Conservation (phyloP, 2,797 vertebrate genomes). For the Oreochromis mossambicus region DNA sequence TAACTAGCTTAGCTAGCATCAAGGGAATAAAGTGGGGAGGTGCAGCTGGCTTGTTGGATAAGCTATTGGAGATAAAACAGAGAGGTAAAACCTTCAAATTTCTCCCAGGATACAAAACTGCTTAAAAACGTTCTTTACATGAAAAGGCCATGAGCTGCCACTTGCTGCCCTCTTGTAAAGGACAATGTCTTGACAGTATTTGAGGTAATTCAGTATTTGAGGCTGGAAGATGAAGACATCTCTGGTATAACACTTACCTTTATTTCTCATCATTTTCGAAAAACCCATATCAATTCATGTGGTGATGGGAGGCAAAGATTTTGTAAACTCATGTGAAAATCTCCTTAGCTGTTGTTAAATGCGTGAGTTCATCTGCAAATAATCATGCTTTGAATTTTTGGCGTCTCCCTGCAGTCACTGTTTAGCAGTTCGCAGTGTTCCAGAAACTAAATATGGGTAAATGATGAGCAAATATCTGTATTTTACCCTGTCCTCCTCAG, state of each 20-base stretch:
- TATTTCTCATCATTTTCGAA: slow-evolving; percentile 25
- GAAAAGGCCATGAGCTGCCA: neutral
- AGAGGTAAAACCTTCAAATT: neutral
- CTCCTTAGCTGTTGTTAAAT: neutral
- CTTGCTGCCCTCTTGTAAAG: neutral
- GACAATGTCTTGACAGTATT: neutral
- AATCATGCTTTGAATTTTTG: neutral
- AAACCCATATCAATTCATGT: neutral
- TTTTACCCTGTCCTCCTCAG: neutral
- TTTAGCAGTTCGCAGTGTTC: neutral
- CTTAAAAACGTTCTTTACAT: neutral
- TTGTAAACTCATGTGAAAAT: slow-evolving; percentile 4
- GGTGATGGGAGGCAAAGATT: neutral
- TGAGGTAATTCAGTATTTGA: neutral
- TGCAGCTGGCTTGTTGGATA: neutral
- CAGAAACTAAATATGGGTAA: neutral
- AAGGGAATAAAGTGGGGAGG: neutral
- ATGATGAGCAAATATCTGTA: neutral
- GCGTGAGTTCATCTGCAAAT: slow-evolving; percentile 4
- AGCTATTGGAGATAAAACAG: neutral
- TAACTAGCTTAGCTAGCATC: neutral
- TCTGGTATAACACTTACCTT: slow-evolving; percentile 5
- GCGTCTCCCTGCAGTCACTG: neutral
- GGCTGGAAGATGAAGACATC: slow-evolving; percentile 9
- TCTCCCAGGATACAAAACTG: neutral